phyloP scores from a whole-genome alignment of 2,113 vertebrate genomes.

The Archocentrus centrarchus region DNA sequence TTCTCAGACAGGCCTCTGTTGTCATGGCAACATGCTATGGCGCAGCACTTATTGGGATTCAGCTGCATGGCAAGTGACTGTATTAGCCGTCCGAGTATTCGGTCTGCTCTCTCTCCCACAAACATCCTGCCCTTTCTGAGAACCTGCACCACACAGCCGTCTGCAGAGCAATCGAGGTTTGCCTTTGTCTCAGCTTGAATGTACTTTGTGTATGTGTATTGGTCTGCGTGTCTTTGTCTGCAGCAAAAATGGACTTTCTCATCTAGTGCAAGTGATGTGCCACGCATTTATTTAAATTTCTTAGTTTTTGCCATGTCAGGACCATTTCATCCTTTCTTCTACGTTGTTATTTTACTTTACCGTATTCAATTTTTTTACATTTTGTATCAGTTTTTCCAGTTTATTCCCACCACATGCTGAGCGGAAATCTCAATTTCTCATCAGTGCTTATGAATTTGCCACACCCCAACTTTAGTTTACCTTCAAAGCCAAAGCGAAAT shows the following conservation, averaged over 20 bases:
- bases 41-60: constrained; percentile 90
- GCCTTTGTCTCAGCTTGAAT: constrained; percentile 51
- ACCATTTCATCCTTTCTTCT: constrained; percentile 23
- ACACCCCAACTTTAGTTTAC: constrained; percentile 70
- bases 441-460: constrained; percentile 61
- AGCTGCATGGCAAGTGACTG: constrained; percentile 72
- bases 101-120: constrained; percentile 45
- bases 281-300: constrained; percentile 13
- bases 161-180: constrained; percentile 44
- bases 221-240: constrained; percentile 61
- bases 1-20: constrained; percentile 88
- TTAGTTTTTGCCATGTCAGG: constrained; percentile 21
- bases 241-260: constrained; percentile 61
- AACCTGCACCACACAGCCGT: constrained; percentile 44
- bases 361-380: constrained; percentile 45
- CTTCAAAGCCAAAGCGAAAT: constrained; percentile 46
- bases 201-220: constrained; percentile 39
- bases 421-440: constrained; percentile 65
- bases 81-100: constrained; percentile 68
- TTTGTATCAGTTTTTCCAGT: constrained; percentile 34
- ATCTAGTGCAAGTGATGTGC: constrained; percentile 32
- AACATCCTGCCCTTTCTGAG: constrained; percentile 54
- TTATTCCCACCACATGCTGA: constrained; percentile 54
- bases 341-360: neutral
- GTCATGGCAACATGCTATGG: constrained; percentile 94